Evolutionary conservation across 2,797 vertebrate species (phyloP), one percentile per base, ranked within the genome.

Genomic region (Sylvia borin): DNA sequence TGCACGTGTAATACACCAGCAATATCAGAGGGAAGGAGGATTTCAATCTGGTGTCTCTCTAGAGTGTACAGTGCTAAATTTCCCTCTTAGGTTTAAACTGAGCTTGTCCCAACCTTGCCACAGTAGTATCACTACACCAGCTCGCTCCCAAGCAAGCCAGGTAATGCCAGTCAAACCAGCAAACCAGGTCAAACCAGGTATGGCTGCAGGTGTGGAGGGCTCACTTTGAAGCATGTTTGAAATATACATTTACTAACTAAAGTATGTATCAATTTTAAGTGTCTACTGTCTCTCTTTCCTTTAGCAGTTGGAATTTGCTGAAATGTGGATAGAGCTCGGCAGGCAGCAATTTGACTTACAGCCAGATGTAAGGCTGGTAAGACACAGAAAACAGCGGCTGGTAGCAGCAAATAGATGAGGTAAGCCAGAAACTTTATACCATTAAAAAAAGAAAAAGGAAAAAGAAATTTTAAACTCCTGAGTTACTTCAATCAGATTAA

Each of bases 81-180:
- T 70, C 51, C 48, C 43, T 73, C 58, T 61, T 24, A 40, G 43
- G 61, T 68, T 81, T 54, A 50, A 90, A 65, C n/a, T 38, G 45
- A 77, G 34, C 48, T 79, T 26, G 1, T 47, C 57, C 55, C 40
- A 78, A 0, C 1, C 0, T 12, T 0, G 0, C 34, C 50, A 80
- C 61, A 62, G 64, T 3, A 65, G 31, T 4, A 47, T 21, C 76
- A 22, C 48, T 57, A 14, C 34, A 24, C 22, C 1, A 78, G 29
- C 26, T 74, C 22, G 13, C 26, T 89, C 67, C 32, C 54, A 27
- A 76, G 60, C 62, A 51, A 81, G 71, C 31, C 31, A 64, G 68
- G 68, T 21, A 77, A 65, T 6, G 10, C 78, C 79, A 88, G 75
- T 50, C 78, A 70, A 85, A 94, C 71, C 64, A 89, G 92, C 87